These are phyloP conservation scores for Carcinoscorpius rotundicauda DNA, from an alignment of 1,140 invertebrate species.

Conservation along the genomic window DNA sequence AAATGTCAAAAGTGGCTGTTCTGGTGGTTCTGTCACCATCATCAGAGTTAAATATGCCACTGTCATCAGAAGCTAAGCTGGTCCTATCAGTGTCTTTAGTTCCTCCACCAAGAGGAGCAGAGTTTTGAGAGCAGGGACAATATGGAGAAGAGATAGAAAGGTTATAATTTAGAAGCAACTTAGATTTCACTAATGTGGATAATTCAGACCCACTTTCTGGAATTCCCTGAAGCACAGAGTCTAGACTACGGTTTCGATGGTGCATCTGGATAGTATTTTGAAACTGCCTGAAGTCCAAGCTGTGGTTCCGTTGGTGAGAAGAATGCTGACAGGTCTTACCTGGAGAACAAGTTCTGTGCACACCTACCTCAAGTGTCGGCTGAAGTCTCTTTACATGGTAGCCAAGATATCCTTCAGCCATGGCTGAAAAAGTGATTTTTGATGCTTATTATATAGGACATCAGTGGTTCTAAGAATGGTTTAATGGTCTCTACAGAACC, in stretches of 20 bases:
- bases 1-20: no score
- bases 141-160: conserved; percentile 6
- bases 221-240: conserved; percentile 45
- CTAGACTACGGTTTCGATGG: conserved; percentile 73
- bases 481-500: no score
- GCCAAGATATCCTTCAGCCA: no score
- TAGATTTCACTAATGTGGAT: conserved; percentile 1
- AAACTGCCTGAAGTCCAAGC: conserved; percentile 46
- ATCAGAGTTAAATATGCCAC: conserved; percentile 61
- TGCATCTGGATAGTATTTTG: conserved; percentile 37
- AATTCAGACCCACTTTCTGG: no score
- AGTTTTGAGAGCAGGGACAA: conserved; percentile 14
- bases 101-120: conserved; percentile 9
- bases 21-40: conserved; percentile 40
- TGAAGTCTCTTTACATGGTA: no score
- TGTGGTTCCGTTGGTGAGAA: conserved; percentile 61
- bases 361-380: no score
- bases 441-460: no score
- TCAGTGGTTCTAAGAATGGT: no score
- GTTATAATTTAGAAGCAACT: neutral
- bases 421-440: no score
- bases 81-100: conserved; percentile 41
- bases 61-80: conserved; percentile 71
- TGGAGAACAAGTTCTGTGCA: no score
- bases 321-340: no score